Percentiles rank a stretch among this genome's conserved stretches.
These are phyloP conservation scores for Hestina assimilis DNA, from an alignment of 1,140 invertebrate genomes.

Conservation along the genomic window DNA sequence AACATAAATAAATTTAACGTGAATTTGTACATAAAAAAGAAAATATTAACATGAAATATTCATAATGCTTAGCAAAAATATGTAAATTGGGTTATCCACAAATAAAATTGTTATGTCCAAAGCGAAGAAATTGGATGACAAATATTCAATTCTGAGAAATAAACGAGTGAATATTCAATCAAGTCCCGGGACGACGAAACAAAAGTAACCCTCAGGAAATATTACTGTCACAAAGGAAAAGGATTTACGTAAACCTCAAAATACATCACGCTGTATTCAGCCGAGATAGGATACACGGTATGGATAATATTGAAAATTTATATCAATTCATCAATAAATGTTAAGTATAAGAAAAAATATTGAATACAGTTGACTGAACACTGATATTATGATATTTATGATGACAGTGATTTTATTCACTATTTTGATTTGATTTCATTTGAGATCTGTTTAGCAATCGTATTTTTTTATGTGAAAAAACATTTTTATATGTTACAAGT, in stretches of 20 bases:
- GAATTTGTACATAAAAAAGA: neutral
- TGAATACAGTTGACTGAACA: neutral
- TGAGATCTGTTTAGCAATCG: no score
- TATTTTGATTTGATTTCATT: no score
- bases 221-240: slow-evolving; percentile 34
- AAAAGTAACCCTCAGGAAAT: slow-evolving; percentile 32
- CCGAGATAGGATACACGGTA: slow-evolving; percentile 23
- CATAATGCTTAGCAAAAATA: neutral
- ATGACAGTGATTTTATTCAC: no score
- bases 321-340: slow-evolving; percentile 14
- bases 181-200: slow-evolving; percentile 25
- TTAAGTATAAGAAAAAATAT: slow-evolving; percentile 10
- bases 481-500: no score
- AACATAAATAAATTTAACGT: neutral
- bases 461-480: no score
- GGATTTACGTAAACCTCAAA: slow-evolving; percentile 32
- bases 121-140: slow-evolving; percentile 13
- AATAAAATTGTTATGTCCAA: slow-evolving; percentile 11
- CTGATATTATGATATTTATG: neutral
- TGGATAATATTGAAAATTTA: slow-evolving; percentile 27
- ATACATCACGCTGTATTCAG: slow-evolving; percentile 22
- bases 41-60: neutral
- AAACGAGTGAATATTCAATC: slow-evolving; percentile 26
- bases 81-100: neutral
- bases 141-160: slow-evolving; percentile 28